phyloP scores from a whole-genome alignment of 1,140 invertebrate genomes.

The Epicauta chinensis region DNA sequence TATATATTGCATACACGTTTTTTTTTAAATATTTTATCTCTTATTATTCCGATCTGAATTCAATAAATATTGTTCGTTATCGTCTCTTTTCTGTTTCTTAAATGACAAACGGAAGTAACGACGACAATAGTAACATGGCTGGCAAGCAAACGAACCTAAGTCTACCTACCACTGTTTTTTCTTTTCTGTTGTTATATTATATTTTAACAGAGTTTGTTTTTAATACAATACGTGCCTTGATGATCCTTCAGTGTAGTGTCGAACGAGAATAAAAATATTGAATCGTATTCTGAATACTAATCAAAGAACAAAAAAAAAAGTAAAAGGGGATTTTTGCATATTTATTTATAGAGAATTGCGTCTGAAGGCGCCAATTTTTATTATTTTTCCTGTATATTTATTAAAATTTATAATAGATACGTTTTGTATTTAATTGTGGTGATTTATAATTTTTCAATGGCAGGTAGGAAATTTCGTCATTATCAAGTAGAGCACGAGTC shows the following conservation, averaged over 20 bases:
- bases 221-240: background rate
- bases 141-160: background rate
- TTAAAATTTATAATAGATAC: no score
- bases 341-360: no score
- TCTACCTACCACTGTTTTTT: background rate
- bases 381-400: no score
- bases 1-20: constrained; percentile 8
- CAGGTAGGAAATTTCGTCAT: constrained; percentile 6
- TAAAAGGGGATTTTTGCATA: no score
- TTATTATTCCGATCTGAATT: constrained; percentile 12
- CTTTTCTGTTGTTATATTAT: background rate
- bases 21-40: constrained; percentile 6
- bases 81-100: no score
- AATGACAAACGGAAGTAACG: no score
- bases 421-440: no score
- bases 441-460: background rate
- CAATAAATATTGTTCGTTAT: background rate
- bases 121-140: background rate
- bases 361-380: no score
- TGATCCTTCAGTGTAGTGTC: background rate
- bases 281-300: background rate
- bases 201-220: background rate
- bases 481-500: constrained; percentile 9
- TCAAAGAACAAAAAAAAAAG: background rate
- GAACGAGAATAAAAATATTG: background rate